These are phyloP conservation scores for Semnornis frantzii DNA, from an alignment of 2,113 vertebrate genomes.

Conservation along the genomic window DNA sequence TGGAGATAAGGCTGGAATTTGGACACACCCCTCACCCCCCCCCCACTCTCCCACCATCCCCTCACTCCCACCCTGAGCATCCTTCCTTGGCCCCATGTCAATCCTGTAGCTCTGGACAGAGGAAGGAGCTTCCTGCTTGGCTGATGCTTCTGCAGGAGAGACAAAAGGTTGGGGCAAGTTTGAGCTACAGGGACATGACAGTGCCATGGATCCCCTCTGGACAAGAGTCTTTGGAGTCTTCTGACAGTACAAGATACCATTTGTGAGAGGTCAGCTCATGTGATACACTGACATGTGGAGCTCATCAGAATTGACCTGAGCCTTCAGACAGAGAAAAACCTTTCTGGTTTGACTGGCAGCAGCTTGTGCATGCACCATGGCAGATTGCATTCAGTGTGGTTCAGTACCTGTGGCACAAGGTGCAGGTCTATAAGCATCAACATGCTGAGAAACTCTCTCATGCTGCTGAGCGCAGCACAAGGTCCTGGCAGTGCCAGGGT, in stretches of 20 bases:
- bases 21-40: neutral
- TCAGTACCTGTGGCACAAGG: accelerated
- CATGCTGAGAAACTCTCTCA: accelerated
- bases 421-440: neutral
- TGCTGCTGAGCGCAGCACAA: accelerated
- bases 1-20: conserved; percentile 61
- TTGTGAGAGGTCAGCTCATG: neutral
- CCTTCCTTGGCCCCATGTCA: neutral
- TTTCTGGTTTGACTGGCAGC: neutral
- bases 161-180: neutral
- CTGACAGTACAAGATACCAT: neutral
- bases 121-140: neutral
- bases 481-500: neutral
- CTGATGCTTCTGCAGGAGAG: neutral
- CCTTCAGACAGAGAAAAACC: neutral
- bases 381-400: accelerated
- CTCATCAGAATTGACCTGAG: neutral
- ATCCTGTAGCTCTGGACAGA: neutral
- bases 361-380: accelerated
- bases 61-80: neutral
- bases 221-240: neutral
- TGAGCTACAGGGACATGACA: neutral
- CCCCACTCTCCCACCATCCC: no score
- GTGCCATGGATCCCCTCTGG: neutral
- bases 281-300: neutral